These are phyloP conservation scores for Amblyteles armatorius DNA, from an alignment of 2,888 invertebrate genomes.

Conservation along the genomic window DNA sequence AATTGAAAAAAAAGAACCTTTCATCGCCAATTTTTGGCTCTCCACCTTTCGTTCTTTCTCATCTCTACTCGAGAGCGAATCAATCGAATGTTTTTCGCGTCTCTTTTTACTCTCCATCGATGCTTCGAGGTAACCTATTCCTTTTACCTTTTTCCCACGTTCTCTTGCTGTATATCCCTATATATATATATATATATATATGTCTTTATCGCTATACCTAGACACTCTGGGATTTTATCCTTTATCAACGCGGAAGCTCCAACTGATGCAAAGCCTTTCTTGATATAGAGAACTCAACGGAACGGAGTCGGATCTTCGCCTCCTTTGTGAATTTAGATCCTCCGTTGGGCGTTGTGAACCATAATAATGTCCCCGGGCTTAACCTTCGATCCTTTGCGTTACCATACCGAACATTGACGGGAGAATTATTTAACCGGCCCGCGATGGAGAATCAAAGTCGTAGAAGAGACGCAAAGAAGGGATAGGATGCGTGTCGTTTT, in stretches of 20 bases:
- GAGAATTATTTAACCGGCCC: not conserved
- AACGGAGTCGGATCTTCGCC: conserved; percentile 1
- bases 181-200: not conserved
- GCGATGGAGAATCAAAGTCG: conserved; percentile 5
- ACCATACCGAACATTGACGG: not conserved
- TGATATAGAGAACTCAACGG: conserved; percentile 7
- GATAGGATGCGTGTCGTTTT: not conserved
- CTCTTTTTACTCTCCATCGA: conserved; percentile 14
- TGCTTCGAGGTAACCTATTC: conserved; percentile 6
- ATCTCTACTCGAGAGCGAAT: conserved; percentile 45
- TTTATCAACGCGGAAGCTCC: not conserved
- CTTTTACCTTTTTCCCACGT: conserved; percentile 1
- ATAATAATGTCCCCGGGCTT: conserved; percentile 8
- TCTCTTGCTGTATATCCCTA: not conserved
- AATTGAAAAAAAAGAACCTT: conserved; percentile 27
- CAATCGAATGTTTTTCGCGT: conserved; percentile 42
- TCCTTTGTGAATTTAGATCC: conserved; percentile 49
- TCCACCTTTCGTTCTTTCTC: conserved; percentile 50
- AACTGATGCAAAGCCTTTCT: not conserved
- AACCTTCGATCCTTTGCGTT: not conserved
- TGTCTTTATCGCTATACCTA: conserved; percentile 37
- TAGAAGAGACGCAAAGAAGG: not conserved
- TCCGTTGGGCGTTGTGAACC: conserved; percentile 19
- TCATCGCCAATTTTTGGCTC: conserved; percentile 54
- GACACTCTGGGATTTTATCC: conserved; percentile 15